These are phyloP conservation scores for Myotis daubentonii DNA, from an alignment of 2,797 vertebrate species.

Conservation along the genomic window DNA sequence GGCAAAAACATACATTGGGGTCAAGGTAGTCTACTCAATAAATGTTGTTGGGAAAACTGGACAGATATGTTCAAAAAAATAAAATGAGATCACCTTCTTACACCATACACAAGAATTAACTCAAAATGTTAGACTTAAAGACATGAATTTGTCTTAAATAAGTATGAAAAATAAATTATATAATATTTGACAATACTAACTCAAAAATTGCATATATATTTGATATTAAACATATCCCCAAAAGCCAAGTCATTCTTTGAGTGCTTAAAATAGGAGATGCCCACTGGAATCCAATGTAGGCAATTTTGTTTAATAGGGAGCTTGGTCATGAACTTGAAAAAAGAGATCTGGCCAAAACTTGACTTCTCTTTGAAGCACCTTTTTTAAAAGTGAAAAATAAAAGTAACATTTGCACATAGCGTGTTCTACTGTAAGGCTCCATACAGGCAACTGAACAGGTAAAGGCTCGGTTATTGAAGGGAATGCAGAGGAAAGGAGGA, in stretches of 20 bases:
- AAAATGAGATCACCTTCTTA: background rate
- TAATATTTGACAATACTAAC: constrained; percentile 29
- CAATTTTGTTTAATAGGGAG: constrained; percentile 23
- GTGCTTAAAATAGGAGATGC: constrained; percentile 30
- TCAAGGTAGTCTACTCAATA: background rate
- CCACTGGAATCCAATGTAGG: background rate
- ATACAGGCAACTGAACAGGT: background rate
- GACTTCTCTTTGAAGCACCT: constrained; percentile 10
- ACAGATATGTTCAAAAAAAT: background rate
- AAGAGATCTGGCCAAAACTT: background rate
- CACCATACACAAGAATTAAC: background rate
- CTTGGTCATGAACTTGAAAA: background rate
- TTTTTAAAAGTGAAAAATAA: constrained; percentile 43
- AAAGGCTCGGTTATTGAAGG: background rate
- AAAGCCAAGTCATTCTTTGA: background rate
- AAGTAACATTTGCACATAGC: background rate
- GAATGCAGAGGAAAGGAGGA: background rate
- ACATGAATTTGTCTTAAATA: background rate
- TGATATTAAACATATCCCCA: background rate
- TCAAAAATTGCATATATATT: background rate
- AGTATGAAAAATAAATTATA: background rate
- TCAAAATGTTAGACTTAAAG: background rate
- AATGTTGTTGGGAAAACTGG: background rate
- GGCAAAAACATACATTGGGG: background rate
- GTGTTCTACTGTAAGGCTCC: background rate